Percentiles rank a stretch among this genome's conserved stretches.
Conservation (phyloP, 1,140 invertebrate species). For the Piezodorus guildinii region DNA sequence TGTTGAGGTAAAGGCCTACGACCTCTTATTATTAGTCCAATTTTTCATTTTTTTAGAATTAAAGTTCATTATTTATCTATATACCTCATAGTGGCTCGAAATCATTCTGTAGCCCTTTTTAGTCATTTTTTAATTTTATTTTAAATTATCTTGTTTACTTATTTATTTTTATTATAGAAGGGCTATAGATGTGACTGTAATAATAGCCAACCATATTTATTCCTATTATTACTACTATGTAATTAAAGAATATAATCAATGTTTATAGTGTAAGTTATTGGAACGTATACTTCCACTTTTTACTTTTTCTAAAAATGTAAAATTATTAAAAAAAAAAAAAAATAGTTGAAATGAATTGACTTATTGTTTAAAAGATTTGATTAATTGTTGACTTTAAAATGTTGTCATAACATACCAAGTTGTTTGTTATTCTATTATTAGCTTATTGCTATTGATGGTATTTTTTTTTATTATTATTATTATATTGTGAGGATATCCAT, state of each 20-base stretch:
- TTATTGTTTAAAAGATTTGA: not conserved
- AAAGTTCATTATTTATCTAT: not conserved
- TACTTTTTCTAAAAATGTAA: not conserved
- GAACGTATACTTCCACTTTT: not conserved
- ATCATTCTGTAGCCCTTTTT: slow-evolving; percentile 7
- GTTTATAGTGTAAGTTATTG: not conserved
- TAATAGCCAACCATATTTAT: not conserved
- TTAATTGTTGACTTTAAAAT: not conserved
- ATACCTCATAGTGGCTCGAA: slow-evolving; percentile 6
- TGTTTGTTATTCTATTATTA: slow-evolving; percentile 11
- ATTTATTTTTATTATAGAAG: slow-evolving; percentile 3
- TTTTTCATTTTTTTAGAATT: slow-evolving; percentile 2
- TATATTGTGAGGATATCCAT: not conserved
- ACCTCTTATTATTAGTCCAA: not conserved
- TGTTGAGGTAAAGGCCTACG: not conserved
- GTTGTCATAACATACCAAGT: not conserved
- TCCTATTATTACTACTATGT: not conserved
- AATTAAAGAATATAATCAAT: not conserved
- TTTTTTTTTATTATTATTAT: not conserved
- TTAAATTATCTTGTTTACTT: not conserved
- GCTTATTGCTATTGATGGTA: not conserved
- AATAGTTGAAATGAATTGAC: not conserved
- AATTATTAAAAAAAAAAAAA: not conserved
- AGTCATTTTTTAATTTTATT: slow-evolving; percentile 7
- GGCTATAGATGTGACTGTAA: slow-evolving; percentile 6